phyloP scores from a whole-genome alignment of 2,888 invertebrate species.

The Reticulitermes lucifugus region DNA sequence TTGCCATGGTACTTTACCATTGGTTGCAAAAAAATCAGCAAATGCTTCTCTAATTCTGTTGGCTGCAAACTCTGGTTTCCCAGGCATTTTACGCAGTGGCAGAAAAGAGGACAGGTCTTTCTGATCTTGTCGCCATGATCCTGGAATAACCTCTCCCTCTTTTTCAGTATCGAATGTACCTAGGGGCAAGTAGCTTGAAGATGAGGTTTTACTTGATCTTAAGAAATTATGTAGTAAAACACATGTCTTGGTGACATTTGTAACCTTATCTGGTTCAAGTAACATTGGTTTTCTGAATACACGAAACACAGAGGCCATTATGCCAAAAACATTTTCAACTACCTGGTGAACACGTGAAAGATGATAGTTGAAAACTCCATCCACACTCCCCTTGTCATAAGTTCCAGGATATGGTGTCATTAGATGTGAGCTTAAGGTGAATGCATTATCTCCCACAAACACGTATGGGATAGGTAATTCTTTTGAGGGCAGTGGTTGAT shows the following conservation, averaged over 20 bases:
- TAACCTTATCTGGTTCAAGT: slow-evolving; percentile 50
- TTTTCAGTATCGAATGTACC: slow-evolving; percentile 39
- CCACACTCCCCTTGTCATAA: too few species aligned
- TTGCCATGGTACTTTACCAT: too few species aligned
- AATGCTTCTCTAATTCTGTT: not conserved
- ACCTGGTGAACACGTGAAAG: slow-evolving; percentile 10
- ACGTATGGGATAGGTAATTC: too few species aligned
- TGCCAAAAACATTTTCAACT: slow-evolving; percentile 53
- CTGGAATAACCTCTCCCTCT: slow-evolving; percentile 53
- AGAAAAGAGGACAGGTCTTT: not conserved
- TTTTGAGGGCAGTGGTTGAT: too few species aligned
- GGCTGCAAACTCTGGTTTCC: slow-evolving; percentile 1
- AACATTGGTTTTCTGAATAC: slow-evolving; percentile 49
- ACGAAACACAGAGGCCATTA: slow-evolving; percentile 50
- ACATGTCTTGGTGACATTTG: slow-evolving; percentile 8
- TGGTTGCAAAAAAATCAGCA: too few species aligned
- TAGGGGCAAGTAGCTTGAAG: too few species aligned
- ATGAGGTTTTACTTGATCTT: too few species aligned
- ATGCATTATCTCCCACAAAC: too few species aligned
- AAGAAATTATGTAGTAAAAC: too few species aligned
- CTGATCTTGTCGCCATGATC: slow-evolving; percentile 53
- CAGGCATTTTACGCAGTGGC: not conserved
- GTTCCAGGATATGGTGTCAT: too few species aligned
- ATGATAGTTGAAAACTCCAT: too few species aligned
- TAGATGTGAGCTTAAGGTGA: too few species aligned